phyloP scores from a whole-genome alignment of 92 coral and sea anemone species.

The Porites cylindrica region DNA sequence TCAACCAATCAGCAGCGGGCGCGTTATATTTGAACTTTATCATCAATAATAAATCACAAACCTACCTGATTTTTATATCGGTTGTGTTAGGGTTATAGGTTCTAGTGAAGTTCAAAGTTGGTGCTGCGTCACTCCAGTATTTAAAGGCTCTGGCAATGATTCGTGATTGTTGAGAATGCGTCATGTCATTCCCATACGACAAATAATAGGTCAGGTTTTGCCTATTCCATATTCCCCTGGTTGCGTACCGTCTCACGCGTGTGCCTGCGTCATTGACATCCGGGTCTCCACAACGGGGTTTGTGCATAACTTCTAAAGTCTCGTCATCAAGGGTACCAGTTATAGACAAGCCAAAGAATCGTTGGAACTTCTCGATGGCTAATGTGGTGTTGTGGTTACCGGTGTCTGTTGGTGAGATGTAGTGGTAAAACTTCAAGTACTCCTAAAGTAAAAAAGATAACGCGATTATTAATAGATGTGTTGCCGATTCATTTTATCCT shows the following conservation, averaged over 20 bases:
- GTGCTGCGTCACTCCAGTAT: constrained; percentile 61
- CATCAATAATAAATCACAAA: neutral
- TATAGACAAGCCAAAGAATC: constrained; percentile 76
- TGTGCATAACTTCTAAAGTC: constrained; percentile 80
- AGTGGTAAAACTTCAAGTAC: constrained; percentile 74
- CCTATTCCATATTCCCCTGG: constrained; percentile 56
- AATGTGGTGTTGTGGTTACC: constrained; percentile 76
- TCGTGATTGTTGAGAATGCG: constrained; percentile 14
- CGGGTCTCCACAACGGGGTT: constrained; percentile 91
- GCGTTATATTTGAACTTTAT: too few relatives aligned
- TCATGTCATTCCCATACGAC: constrained; percentile 42
- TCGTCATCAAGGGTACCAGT: constrained; percentile 78
- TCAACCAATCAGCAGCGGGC: too few relatives aligned
- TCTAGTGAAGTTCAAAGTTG: constrained; percentile 53
- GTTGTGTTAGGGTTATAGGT: constrained; percentile 37
- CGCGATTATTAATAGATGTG: too few relatives aligned
- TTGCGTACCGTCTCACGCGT: constrained; percentile 64
- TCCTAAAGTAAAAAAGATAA: constrained; percentile 41
- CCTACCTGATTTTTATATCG: constrained; percentile 67
- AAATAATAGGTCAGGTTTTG: constrained; percentile 50
- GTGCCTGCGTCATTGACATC: constrained; percentile 71
- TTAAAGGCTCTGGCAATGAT: constrained; percentile 45
- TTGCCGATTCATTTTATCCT: too few relatives aligned
- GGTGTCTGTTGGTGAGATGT: constrained; percentile 78
- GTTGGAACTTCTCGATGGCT: constrained; percentile 80